Evolutionary conservation across 2,888 invertebrate genomes (phyloP), one percentile per base, ranked within the genome.

Genomic region (Mythimna lalbum): DNA sequence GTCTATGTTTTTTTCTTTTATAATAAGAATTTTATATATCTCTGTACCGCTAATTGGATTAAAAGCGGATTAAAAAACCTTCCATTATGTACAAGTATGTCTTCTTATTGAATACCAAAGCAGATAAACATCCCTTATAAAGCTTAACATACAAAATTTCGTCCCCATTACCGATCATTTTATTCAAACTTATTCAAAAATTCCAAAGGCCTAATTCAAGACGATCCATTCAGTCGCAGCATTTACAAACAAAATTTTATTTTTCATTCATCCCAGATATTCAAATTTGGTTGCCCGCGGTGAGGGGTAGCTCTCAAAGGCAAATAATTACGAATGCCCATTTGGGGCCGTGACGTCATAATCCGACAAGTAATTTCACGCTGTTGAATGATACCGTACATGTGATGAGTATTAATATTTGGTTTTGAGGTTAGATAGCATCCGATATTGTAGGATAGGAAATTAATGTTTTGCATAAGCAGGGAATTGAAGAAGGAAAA

Each of bases 291-390:
- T 68, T 86, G 80, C 70, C 81, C 69, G 70, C 52, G 74, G 78
- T 73, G 78, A 80, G 69, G 86, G 90, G 90, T 43, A 56, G 88
- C 86, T 72, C 78, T 91, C 92, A 92, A 93, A 93, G 91, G 78
- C 72, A 87, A n/a, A 86, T 92, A 91, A 91, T 91, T 91, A 89
- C 81, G 69, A 76, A 70, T 85, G 81, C 64, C 73, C 82, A 69
- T 82, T 79, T 76, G 66, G 82, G 80, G 80, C 49, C 59, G 64
- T 66, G 81, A 81, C 69, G 74, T 82, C 74, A 84, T 80, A 82
- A 83, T 83, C 83, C 67, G 69, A 53, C 67, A 69, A 85, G 80
- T 76, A 80, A 85, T 85, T 84, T 83, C 73, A 82, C 76, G 78
- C 65, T 73, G 36, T 53, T 69, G 77, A 68, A 79, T 79, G 76